Conservation (phyloP, 2,113 vertebrate species). For the Eubucco bourcierii region DNA sequence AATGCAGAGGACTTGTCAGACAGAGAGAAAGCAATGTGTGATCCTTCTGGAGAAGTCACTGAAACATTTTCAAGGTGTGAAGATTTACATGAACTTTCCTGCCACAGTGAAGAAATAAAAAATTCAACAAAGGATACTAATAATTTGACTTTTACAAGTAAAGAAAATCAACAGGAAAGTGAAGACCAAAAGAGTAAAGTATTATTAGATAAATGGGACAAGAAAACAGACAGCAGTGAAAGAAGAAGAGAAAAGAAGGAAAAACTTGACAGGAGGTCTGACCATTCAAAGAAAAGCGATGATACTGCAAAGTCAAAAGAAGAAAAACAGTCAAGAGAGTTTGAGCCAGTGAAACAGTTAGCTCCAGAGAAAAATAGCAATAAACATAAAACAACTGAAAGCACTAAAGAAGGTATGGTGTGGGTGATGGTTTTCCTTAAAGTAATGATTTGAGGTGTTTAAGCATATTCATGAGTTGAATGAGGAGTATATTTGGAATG, state of each 20-base stretch:
- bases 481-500: not conserved
- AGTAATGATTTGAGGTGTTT: not conserved
- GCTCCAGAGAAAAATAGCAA: constrained; percentile 78
- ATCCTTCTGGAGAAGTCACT: constrained; percentile 65
- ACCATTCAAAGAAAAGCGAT: constrained; percentile 71
- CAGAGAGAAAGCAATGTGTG: constrained; percentile 73
- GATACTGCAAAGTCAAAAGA: constrained; percentile 69
- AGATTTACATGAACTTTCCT: constrained; percentile 68
- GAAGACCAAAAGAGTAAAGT: constrained; percentile 76
- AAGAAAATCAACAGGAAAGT: constrained; percentile 74
- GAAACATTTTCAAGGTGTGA: constrained; percentile 74
- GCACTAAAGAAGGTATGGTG: constrained; percentile 87
- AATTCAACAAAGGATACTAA: constrained; percentile 65
- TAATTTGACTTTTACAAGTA: constrained; percentile 46
- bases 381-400: constrained; percentile 83
- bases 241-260: constrained; percentile 82
- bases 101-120: constrained; percentile 74
- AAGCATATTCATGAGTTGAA: not conserved
- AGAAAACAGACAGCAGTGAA: constrained; percentile 74
- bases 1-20: constrained; percentile 66
- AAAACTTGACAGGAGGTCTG: constrained; percentile 75
- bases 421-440: not conserved
- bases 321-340: constrained; percentile 73
- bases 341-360: constrained; percentile 48
- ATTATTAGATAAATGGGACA: constrained; percentile 73